A percentile compares a stretch with the other conserved stretches of the same genome.
phyloP scores from a whole-genome alignment of 2,888 invertebrate genomes.

The Sturmia bella region DNA sequence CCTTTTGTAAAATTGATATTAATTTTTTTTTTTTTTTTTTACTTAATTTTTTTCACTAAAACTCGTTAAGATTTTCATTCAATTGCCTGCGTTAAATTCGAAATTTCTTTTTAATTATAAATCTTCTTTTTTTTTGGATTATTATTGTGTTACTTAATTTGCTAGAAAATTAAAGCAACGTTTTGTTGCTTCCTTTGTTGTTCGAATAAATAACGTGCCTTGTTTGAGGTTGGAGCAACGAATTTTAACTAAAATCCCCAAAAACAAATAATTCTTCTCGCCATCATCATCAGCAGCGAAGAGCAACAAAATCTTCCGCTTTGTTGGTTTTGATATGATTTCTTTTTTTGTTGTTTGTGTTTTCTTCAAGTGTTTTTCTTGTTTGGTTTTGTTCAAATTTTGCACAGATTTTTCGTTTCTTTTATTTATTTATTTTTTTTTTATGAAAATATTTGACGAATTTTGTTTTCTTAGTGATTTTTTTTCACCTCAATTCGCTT shows the following conservation, averaged over 20 bases:
- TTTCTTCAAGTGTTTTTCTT: conserved; percentile 8
- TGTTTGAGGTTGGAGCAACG: conserved; percentile 62
- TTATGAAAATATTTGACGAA: conserved; percentile 74
- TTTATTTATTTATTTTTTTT: conserved; percentile 68
- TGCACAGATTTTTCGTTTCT: conserved; percentile 44
- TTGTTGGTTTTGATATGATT: conserved; percentile 48
- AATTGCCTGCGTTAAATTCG: conserved; percentile 62
- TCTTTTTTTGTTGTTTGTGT: conserved; percentile 36
- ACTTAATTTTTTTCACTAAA: conserved; percentile 15
- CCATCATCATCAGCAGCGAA: conserved; percentile 11
- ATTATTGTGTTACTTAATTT: not conserved
- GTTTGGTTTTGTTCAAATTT: conserved; percentile 27
- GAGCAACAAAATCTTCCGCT: conserved; percentile 60
- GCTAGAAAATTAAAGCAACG: conserved; percentile 9
- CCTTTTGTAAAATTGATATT: not conserved
- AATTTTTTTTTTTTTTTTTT: conserved; percentile 14
- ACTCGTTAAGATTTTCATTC: conserved; percentile 60
- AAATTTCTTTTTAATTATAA: conserved; percentile 30
- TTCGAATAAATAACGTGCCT: conserved; percentile 61
- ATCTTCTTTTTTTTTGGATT: conserved; percentile 10
- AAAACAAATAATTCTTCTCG: conserved; percentile 53
- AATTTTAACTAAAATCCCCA: conserved; percentile 60
- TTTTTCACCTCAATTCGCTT: conserved; percentile 51
- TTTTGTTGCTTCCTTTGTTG: conserved; percentile 2
- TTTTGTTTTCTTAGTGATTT: conserved; percentile 73